Evolutionary conservation across 2,113 vertebrate species (phyloP).

Genomic region (Marmota flaviventris): DNA sequence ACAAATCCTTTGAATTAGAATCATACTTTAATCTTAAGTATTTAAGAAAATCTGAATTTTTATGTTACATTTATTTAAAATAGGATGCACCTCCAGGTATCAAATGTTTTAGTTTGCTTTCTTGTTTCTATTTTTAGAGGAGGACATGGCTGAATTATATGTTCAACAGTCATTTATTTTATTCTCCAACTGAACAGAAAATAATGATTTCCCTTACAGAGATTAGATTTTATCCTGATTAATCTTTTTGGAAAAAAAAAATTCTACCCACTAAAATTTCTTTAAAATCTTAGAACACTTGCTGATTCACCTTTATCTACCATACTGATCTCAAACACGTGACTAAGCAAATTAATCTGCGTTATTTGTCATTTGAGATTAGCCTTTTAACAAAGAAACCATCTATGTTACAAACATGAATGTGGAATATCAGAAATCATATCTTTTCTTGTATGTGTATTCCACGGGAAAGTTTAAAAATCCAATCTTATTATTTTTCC

Average conservation of each 20-base stretch:
- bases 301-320: conserved; percentile 27
- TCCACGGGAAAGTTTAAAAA: background rate
- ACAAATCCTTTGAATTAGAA: conserved; percentile 10
- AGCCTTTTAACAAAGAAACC: conserved; percentile 24
- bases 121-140: background rate
- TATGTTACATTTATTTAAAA: conserved; percentile 33
- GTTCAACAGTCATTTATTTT: background rate
- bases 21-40: background rate
- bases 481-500: background rate
- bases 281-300: conserved; percentile 49
- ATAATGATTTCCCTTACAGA: conserved; percentile 11
- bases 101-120: background rate
- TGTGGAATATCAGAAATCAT: background rate
- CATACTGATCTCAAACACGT: background rate
- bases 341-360: background rate
- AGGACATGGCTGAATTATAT: background rate
- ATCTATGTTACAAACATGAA: background rate
- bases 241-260: background rate
- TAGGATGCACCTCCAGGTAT: background rate
- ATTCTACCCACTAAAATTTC: conserved; percentile 23
- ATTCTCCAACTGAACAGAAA: background rate
- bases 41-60: conserved; percentile 42
- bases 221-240: background rate
- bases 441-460: background rate
- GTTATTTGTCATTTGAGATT: background rate